Base-by-base conservation (phyloP, 2,888 invertebrate species). In the Dryocosmus kuriphilus region DNA sequence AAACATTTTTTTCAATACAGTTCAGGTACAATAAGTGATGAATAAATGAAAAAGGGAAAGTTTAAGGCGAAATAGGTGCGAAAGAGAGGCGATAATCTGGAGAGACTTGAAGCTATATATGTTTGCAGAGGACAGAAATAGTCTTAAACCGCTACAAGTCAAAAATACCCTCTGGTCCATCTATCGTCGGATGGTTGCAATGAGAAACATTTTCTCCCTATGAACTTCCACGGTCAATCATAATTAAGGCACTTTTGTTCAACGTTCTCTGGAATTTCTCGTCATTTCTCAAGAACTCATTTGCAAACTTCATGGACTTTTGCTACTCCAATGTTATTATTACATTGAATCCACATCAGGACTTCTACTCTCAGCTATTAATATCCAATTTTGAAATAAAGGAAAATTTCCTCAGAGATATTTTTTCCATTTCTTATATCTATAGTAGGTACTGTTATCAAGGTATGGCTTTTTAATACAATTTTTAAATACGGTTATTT, bases 91-190 rank as follows among this genome's bases (percentile, higher is more conserved):
- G 73, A 30, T 7, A 55, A 51, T n/a, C 55, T 41, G 46, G 57
- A 57, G 57, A 57, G 24, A 57, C 22, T 57, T 55, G 24, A 24
- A 57, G 57, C 38, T 65, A 24, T 38, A 46, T 62, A 46, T 62
- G 41, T 60, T 35, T 57, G 27, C 76, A n/a, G 76, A 65, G 35
- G 63, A 63, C 67, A 19, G 63, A 67, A 76, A 76, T 76, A 76
- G 57, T 11, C 22, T 46, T 63, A 32, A 76, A 65, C 46, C 65
- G 35, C 51, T 63, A 55, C 63, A 63, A 75, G 65, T 65, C 51
- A 73, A 41, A 41, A 63, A 76, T 79, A 79, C 30, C 46, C 67
- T 67, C 67, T 67, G 67, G 67, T 46, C 46, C 67, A 67, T 67
- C 67, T 67, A 67, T 67, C 79, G 22, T 46, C 55, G 46, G 51